These are phyloP conservation scores for Lasius platythorax DNA, from an alignment of 2,888 invertebrate species.

Conservation along the genomic window DNA sequence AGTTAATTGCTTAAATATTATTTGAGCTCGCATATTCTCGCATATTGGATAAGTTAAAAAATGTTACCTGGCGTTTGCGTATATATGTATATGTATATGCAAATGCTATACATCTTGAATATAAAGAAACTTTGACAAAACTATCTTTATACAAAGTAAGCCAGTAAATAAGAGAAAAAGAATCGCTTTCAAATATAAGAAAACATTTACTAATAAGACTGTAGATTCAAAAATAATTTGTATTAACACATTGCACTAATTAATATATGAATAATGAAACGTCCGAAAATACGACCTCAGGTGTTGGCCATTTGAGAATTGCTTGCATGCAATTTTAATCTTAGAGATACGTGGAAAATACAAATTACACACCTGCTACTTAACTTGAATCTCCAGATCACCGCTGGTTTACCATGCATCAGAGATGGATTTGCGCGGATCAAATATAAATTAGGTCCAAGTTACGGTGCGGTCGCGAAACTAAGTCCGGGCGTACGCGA, in stretches of 20 bases:
- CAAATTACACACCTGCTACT: slow-evolving; percentile 15
- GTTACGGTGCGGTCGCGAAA: slow-evolving; percentile 21
- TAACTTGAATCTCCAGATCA: slow-evolving; percentile 29
- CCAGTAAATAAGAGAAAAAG: background rate
- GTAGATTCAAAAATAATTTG: background rate
- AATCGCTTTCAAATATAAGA: background rate
- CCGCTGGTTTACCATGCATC: slow-evolving; percentile 27
- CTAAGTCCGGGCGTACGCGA: slow-evolving; percentile 16
- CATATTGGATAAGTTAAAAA: background rate
- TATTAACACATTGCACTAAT: background rate
- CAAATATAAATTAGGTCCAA: slow-evolving; percentile 51
- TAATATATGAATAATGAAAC: slow-evolving; percentile 6
- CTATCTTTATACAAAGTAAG: background rate
- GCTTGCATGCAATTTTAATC: slow-evolving; percentile 30
- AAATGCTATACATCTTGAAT: background rate
- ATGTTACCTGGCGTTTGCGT: background rate
- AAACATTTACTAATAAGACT: background rate
- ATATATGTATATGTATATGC: background rate
- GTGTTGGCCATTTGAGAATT: background rate
- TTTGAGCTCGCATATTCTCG: background rate
- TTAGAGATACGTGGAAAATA: background rate
- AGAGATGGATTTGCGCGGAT: slow-evolving; percentile 32
- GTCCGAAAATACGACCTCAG: background rate
- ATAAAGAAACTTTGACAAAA: background rate
- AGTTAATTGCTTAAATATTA: slow-evolving; percentile 49